Conservation (phyloP, 2,888 invertebrate genomes). For the Argyresthia goedartella region DNA sequence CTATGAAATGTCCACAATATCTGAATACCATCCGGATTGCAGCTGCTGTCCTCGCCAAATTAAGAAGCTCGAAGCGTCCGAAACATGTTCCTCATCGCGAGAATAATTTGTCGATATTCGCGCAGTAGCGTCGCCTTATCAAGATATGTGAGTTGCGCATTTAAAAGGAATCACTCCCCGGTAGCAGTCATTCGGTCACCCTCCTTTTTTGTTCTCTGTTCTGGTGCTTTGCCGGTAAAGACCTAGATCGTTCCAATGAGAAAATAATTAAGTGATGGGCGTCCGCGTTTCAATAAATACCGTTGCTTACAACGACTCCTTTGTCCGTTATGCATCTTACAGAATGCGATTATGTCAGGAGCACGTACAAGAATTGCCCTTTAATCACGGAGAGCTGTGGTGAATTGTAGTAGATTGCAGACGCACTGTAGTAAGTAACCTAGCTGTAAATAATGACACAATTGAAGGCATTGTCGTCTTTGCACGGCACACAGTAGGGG, state of each 20-base stretch:
- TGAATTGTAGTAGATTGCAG: constrained; percentile 59
- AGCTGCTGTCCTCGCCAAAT: constrained; percentile 17
- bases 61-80: constrained; percentile 23
- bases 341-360: constrained; percentile 49
- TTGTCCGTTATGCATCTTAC: constrained; percentile 32
- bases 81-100: constrained; percentile 28
- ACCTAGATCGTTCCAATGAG: background rate
- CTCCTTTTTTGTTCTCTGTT: constrained; percentile 19
- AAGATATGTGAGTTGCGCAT: constrained; percentile 47
- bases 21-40: constrained; percentile 32
- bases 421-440: constrained; percentile 40
- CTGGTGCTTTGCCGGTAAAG: constrained; percentile 9
- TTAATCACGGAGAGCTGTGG: constrained; percentile 58
- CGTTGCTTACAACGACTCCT: constrained; percentile 12
- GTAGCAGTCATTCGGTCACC: constrained; percentile 22
- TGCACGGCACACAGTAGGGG: constrained; percentile 2
- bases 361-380: constrained; percentile 61
- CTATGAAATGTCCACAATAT: constrained; percentile 16
- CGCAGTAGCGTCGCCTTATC: constrained; percentile 34
- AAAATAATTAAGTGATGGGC: constrained; percentile 3
- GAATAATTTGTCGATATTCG: constrained; percentile 37
- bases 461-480: constrained; percentile 33
- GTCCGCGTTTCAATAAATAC: constrained; percentile 2
- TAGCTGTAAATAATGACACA: constrained; percentile 66
- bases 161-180: constrained; percentile 34